phyloP scores from a whole-genome alignment of 2,888 invertebrate genomes.

The Leistus spinibarbis region DNA sequence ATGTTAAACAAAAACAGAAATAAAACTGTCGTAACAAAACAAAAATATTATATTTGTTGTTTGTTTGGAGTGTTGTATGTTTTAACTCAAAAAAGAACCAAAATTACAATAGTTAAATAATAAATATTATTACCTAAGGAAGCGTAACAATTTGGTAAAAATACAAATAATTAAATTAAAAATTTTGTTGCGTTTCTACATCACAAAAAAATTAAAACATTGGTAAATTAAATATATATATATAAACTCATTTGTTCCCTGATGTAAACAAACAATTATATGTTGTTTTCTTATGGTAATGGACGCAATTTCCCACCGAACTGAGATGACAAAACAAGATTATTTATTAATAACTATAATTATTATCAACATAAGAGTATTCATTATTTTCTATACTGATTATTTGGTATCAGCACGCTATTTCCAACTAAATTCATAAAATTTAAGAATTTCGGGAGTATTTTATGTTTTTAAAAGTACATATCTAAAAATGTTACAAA shows the following conservation, averaged over 20 bases:
- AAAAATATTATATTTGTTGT: background rate
- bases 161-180: background rate
- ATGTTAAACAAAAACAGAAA: background rate
- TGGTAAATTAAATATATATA: background rate
- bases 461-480: too few relatives aligned
- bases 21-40: background rate
- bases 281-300: background rate
- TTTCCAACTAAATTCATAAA: background rate
- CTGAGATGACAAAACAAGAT: background rate
- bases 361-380: too few relatives aligned
- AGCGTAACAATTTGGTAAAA: background rate
- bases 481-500: too few relatives aligned
- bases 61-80: background rate
- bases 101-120: background rate
- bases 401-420: background rate
- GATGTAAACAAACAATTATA: background rate
- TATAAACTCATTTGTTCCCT: background rate
- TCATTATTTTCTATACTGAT: too few relatives aligned
- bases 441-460: too few relatives aligned
- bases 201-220: background rate
- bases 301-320: background rate
- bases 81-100: background rate
- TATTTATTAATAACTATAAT: background rate
- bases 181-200: background rate
- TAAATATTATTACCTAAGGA: background rate